Percentiles rank a stretch among this genome's conserved stretches.
Conservation (phyloP, 2,888 invertebrate genomes). For the Acholoe squamosa region DNA sequence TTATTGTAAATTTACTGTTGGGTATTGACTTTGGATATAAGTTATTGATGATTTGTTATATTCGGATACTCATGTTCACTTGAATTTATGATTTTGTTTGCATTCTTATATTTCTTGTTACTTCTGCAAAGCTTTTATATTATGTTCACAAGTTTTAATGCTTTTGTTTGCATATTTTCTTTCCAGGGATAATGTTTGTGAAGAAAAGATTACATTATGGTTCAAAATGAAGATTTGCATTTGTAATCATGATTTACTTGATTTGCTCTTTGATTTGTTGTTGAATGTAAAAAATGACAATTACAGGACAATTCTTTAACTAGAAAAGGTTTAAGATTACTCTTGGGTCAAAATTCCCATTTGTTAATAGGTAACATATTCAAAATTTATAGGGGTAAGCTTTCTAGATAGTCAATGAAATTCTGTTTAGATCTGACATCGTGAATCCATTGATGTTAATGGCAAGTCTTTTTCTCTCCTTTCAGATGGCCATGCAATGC, state of each 20-base stretch:
- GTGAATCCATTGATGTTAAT: constrained; percentile 12
- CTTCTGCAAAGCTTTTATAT: not conserved
- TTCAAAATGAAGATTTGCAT: too few species aligned
- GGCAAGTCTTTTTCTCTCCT: constrained; percentile 62
- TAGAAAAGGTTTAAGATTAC: too few species aligned
- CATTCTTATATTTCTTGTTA: not conserved
- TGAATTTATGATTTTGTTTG: not conserved
- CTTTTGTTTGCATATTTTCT: not conserved
- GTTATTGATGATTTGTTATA: too few species aligned
- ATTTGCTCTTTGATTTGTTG: too few species aligned
- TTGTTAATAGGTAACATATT: not conserved
- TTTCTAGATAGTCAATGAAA: not conserved
- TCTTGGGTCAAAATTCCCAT: too few species aligned
- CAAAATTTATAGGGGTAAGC: not conserved
- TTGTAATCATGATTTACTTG: too few species aligned
- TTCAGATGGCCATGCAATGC: constrained; percentile 85
- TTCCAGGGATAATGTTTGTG: not conserved
- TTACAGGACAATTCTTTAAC: too few species aligned
- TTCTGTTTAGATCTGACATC: not conserved
- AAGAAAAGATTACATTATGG: too few species aligned
- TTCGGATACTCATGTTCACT: not conserved
- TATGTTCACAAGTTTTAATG: not conserved
- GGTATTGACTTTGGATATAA: not conserved
- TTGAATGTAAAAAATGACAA: too few species aligned
- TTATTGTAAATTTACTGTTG: not conserved